These are phyloP conservation scores for Eremobia ochroleuca DNA, from an alignment of 2,888 invertebrate genomes.

Conservation along the genomic window DNA sequence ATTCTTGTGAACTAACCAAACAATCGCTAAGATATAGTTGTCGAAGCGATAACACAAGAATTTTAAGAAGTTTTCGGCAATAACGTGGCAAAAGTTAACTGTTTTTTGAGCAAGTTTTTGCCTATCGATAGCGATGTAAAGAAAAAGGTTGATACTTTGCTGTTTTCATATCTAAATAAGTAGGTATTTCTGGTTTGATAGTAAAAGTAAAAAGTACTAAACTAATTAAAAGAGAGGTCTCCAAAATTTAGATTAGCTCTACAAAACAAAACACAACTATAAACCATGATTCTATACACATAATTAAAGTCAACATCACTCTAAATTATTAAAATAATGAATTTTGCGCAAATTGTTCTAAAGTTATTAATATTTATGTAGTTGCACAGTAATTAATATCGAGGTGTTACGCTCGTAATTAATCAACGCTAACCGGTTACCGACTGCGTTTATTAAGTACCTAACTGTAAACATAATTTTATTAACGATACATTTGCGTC, in stretches of 20 bases:
- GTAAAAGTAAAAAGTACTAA: not conserved
- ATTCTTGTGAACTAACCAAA: slow-evolving; percentile 40
- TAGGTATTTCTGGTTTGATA: not conserved
- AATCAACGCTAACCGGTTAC: slow-evolving; percentile 52
- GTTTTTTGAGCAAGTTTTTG: not conserved
- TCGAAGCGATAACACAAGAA: slow-evolving; percentile 25
- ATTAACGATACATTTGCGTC: slow-evolving; percentile 49
- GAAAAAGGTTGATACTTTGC: not conserved
- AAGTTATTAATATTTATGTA: slow-evolving; percentile 18
- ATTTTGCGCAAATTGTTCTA: slow-evolving; percentile 5
- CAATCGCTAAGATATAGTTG: slow-evolving; percentile 23
- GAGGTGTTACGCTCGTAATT: slow-evolving; percentile 42
- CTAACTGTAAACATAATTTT: slow-evolving; percentile 59
- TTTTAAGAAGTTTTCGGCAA: slow-evolving; percentile 13
- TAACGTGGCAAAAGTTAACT: not conserved
- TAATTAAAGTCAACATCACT: not conserved
- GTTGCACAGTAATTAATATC: slow-evolving; percentile 32
- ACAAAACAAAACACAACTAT: not conserved
- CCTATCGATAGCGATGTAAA: too few species aligned
- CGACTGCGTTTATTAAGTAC: slow-evolving; percentile 47
- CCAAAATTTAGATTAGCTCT: not conserved
- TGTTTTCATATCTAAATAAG: not conserved
- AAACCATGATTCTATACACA: not conserved
- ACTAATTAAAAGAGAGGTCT: not conserved
- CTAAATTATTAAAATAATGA: slow-evolving; percentile 17